A percentile compares a stretch with the other conserved stretches of the same genome.
Evolutionary conservation across 2,113 vertebrate species (phyloP).

Genomic region (Hylia prasina): DNA sequence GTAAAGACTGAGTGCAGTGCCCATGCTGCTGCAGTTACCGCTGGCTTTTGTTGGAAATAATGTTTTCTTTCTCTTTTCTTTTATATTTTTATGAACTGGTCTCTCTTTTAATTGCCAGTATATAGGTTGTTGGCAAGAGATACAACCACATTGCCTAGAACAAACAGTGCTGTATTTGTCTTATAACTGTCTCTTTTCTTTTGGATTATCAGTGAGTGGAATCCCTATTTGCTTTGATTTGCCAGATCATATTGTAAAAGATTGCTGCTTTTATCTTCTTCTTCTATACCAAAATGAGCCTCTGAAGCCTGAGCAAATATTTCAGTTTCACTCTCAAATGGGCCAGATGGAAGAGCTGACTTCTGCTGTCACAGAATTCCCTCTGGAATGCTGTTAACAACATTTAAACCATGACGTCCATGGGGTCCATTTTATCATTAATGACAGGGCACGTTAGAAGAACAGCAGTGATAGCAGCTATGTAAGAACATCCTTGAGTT

Average conservation of each 20-base stretch:
- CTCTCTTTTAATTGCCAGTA: neutral
- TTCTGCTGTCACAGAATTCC: constrained; percentile 1
- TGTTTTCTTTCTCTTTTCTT: neutral
- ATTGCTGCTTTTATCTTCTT: constrained; percentile 36
- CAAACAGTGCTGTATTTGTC: neutral
- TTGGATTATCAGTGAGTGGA: neutral
- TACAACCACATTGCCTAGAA: neutral
- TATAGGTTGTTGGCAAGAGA: neutral
- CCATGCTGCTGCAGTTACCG: neutral
- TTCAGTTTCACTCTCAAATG: constrained; percentile 9
- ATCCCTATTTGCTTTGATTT: constrained; percentile 31
- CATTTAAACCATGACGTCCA: neutral
- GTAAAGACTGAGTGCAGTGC: neutral
- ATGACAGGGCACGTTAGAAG: neutral
- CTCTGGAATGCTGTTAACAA: neutral
- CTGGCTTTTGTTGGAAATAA: neutral
- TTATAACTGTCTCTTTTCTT: neutral
- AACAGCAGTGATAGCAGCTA: neutral
- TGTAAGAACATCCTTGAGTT: neutral
- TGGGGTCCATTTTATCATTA: neutral
- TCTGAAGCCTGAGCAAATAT: constrained; percentile 43
- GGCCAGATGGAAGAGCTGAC: neutral
- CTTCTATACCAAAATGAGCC: neutral
- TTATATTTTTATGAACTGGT: neutral
- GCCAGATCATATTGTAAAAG: constrained; percentile 1